Conservation (phyloP, 2,888 invertebrate genomes). For the Digitonthophagus gazella region DNA sequence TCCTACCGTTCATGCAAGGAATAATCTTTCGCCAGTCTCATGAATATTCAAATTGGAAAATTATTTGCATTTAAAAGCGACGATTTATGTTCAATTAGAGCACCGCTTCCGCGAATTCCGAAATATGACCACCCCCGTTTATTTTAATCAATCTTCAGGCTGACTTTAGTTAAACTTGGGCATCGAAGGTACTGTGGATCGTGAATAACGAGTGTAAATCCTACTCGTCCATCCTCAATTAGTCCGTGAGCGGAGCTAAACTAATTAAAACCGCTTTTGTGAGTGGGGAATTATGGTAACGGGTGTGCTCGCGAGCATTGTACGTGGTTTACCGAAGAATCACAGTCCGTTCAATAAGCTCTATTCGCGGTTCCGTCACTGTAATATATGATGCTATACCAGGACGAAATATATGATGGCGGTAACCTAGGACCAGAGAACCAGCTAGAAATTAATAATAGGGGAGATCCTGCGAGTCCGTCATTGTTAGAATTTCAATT, state of each 20-base stretch:
- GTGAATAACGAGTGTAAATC: neutral
- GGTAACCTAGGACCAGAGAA: too few species aligned
- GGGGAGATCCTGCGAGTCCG: neutral
- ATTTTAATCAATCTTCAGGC: neutral
- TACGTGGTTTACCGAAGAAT: neutral
- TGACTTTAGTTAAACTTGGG: neutral
- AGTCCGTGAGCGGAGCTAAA: neutral
- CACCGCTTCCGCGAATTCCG: neutral
- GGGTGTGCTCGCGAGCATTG: neutral
- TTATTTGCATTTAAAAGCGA: neutral
- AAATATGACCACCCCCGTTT: neutral
- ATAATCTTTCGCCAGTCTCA: neutral
- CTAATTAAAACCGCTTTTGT: neutral
- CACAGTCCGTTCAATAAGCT: neutral
- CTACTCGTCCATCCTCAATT: neutral
- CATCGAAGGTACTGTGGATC: neutral
- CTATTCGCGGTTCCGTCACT: too few species aligned
- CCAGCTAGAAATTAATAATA: neutral
- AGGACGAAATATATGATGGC: too few species aligned
- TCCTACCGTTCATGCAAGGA: neutral
- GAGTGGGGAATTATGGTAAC: neutral
- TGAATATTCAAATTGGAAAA: neutral
- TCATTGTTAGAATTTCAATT: neutral
- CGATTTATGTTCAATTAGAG: neutral
- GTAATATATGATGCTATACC: too few species aligned